These are phyloP conservation scores for Tetramorium parvispinum DNA, from an alignment of 1,140 invertebrate genomes.

Conservation along the genomic window DNA sequence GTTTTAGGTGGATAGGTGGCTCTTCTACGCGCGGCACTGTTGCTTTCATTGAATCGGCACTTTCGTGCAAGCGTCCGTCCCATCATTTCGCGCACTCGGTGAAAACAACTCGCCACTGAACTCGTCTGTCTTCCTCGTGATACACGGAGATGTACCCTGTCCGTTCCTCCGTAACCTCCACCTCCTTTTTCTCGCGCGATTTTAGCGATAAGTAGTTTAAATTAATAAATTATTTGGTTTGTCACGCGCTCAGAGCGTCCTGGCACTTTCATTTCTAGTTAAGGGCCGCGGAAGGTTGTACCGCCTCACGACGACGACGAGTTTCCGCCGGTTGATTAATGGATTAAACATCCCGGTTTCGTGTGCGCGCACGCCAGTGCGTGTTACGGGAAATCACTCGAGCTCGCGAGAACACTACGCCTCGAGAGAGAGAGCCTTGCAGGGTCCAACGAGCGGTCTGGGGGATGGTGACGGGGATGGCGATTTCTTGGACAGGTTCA, in stretches of 20 bases:
- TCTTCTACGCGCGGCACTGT: constrained; percentile 55
- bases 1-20: constrained; percentile 54
- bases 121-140: constrained; percentile 45
- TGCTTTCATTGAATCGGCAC: constrained; percentile 61
- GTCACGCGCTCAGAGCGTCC: constrained; percentile 86
- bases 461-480: constrained; percentile 92
- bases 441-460: constrained; percentile 85
- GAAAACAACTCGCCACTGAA: constrained; percentile 55
- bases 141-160: constrained; percentile 49
- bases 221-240: constrained; percentile 89
- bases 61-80: constrained; percentile 60
- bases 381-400: constrained; percentile 49
- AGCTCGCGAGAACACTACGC: constrained; percentile 84
- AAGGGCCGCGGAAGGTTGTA: constrained; percentile 39
- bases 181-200: constrained; percentile 61
- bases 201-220: constrained; percentile 80
- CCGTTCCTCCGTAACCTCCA: constrained; percentile 43
- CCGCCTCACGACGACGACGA: constrained; percentile 54
- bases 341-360: not conserved
- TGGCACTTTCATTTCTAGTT: constrained; percentile 80
- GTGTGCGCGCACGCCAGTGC: constrained; percentile 12
- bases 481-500: constrained; percentile 95
- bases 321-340: constrained; percentile 25
- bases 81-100: constrained; percentile 83
- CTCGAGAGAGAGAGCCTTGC: constrained; percentile 87